These are phyloP conservation scores for Mesoligia furuncula DNA, from an alignment of 2,888 invertebrate species.

Conservation along the genomic window DNA sequence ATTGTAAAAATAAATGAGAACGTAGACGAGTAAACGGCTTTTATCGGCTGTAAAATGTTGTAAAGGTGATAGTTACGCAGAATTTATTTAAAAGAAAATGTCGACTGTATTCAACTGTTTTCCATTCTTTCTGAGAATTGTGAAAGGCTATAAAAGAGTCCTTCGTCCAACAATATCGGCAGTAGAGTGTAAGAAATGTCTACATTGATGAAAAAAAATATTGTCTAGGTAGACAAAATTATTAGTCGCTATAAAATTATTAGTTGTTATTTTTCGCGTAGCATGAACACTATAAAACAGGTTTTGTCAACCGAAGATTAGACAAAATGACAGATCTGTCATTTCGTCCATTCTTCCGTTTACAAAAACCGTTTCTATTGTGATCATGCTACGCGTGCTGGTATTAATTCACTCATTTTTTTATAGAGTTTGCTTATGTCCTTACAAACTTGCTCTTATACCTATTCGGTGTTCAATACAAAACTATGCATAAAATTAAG, in stretches of 20 bases:
- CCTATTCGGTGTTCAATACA: background rate
- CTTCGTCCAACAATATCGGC: conserved; percentile 10
- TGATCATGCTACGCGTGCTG: background rate
- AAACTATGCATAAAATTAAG: conserved; percentile 31
- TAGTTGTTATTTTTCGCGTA: too few relatives aligned
- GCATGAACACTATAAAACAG: too few relatives aligned
- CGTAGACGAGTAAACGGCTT: conserved; percentile 55
- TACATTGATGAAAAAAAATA: background rate
- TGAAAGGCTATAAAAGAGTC: conserved; percentile 33
- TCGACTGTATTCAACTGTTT: conserved; percentile 38
- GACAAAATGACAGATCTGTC: too few relatives aligned
- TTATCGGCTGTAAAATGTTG: conserved; percentile 56
- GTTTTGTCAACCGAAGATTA: too few relatives aligned
- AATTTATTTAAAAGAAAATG: conserved; percentile 58
- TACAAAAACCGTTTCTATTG: too few relatives aligned
- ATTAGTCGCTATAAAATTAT: background rate
- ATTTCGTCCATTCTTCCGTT: too few relatives aligned
- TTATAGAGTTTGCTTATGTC: background rate
- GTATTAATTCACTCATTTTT: background rate
- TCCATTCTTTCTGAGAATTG: conserved; percentile 38
- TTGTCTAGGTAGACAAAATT: background rate
- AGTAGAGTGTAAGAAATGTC: background rate
- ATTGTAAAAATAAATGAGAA: conserved; percentile 71
- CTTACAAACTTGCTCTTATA: conserved; percentile 8
- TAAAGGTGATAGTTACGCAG: conserved; percentile 60